Base-by-base conservation (phyloP, 1,140 invertebrate genomes). In the Bombus pascuorum region DNA sequence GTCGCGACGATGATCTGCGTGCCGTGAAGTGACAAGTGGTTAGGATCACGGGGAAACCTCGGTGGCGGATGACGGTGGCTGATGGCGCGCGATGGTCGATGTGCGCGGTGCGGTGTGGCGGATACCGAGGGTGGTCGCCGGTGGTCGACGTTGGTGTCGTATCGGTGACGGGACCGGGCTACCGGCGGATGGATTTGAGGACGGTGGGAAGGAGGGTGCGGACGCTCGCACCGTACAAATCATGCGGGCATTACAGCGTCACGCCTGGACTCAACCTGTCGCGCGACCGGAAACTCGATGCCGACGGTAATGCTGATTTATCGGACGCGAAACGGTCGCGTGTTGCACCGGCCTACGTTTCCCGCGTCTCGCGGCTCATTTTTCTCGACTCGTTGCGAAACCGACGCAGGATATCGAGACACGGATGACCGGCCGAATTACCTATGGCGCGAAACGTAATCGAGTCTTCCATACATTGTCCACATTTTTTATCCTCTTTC, bases 1-100 rank as follows among this genome's bases (percentile, higher is more conserved):
- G 96, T 96, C 96, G 96, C 89, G 94, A 93, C 96, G 95, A 96
- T 96, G 96, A 96, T 93, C 93, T 92, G 93, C 92, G 91, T 93
- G 92, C 91, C 94, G 93, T 93, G 89, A 94, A 94, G 92, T 95
- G 94, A 95, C 94, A 95, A 95, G 95, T 95, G 94, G 94, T 94
- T 91, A 91, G 95, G 95, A 95, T 95, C 95, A 95, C 91, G 92
- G 87, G 86, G 92, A 91, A 93, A 92, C 91, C 91, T 92, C 89
- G 87, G 89, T 91, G 91, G 87, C 87, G 89, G 86, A 86, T 85
- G 88, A 75, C 79, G 85, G 65, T 75, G 82, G 82, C 57, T 62
- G 76, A 66, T 76, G 82, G 86, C 70, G 77, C 68, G 72, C 65
- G 66, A 68, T 68, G 66, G 66, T 22, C 39, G 87, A 83, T 79